Evolutionary conservation across 1,140 invertebrate genomes (phyloP), one percentile per base, ranked within the genome.

Genomic region (Pseudachorutes palmiensis): DNA sequence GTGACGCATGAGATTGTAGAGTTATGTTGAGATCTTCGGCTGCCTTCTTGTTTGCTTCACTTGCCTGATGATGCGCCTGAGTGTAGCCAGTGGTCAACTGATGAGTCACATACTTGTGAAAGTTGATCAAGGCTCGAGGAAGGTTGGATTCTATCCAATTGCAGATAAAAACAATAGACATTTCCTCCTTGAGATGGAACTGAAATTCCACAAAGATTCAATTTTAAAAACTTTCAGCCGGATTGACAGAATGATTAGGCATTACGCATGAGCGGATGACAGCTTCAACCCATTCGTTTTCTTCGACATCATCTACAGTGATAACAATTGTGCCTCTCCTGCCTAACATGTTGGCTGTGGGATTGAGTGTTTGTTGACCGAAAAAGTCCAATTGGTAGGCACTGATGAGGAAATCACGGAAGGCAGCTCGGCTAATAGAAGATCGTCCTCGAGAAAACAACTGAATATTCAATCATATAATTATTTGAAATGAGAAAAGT

Each of bases 81-180:
- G 63, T 82, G 79, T 88, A 88, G 0, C 85, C 85, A 9, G 88
- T 91, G 30, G 87, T 87, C 29, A 93, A 77, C 62, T 86, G 83
- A 75, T 91, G 89, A 12, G 91, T 83, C 64, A 87, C 83, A 66
- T 83, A 88, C 76, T 88, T 85, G 77, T 93, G 90, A n/a, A 92
- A 80, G 0, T 88, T 85, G 22, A 86, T 79, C 14, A 91, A 81
- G 22, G 91, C 79, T 55, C 88, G 80, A 26, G 88, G 87, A 71
- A 87, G 86, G 79, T 92, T 85, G 69, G 86, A 82, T 69, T 84
- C 82, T 19, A 92, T 80, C 90, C 90, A 93, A 76, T 89, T 88
- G 33, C 85, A 83, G 29, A 91, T 83, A 75, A 85, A 92, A 69
- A 85, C 84, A 0, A 84, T 79, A 30, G 88, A 89, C 67, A 92